Conservation (phyloP, 2,888 invertebrate genomes). For the Ichneumoninae sp. region DNA sequence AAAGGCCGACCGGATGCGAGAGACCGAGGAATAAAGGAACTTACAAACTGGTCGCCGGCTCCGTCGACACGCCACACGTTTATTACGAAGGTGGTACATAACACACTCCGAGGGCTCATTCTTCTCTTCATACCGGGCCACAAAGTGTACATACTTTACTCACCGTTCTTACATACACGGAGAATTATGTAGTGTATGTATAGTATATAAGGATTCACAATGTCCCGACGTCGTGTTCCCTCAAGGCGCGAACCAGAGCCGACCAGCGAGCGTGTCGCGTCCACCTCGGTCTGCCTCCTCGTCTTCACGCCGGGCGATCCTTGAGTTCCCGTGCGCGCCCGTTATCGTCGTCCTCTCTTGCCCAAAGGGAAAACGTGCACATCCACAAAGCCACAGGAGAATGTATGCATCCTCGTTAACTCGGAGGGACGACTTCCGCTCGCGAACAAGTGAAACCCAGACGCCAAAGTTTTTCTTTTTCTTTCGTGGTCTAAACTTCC, state of each 20-base stretch:
- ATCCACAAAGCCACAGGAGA: background rate
- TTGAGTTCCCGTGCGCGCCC: constrained; percentile 16
- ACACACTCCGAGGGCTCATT: constrained; percentile 48
- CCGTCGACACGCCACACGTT: constrained; percentile 58
- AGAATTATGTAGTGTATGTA: constrained; percentile 39
- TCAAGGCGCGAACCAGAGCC: constrained; percentile 43
- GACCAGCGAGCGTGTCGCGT: constrained; percentile 62
- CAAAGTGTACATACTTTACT: background rate
- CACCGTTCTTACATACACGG: background rate
- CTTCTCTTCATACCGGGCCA: constrained; percentile 20
- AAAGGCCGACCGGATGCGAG: constrained; percentile 66
- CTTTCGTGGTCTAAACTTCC: background rate
- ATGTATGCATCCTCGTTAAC: constrained; percentile 55
- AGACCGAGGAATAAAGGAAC: constrained; percentile 64
- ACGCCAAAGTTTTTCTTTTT: background rate
- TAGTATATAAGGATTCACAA: constrained; percentile 36
- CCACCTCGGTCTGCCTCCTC: constrained; percentile 3
- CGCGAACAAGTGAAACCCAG: constrained; percentile 40
- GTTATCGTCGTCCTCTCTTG: constrained; percentile 34
- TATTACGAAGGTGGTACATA: constrained; percentile 50
- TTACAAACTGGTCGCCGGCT: constrained; percentile 53
- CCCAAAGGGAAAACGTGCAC: constrained; percentile 2
- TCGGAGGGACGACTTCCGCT: constrained; percentile 57
- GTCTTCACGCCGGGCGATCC: constrained; percentile 44
- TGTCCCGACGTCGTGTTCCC: constrained; percentile 41